Base-by-base conservation (phyloP, 1,140 invertebrate species). In the Bombus sylvicola region DNA sequence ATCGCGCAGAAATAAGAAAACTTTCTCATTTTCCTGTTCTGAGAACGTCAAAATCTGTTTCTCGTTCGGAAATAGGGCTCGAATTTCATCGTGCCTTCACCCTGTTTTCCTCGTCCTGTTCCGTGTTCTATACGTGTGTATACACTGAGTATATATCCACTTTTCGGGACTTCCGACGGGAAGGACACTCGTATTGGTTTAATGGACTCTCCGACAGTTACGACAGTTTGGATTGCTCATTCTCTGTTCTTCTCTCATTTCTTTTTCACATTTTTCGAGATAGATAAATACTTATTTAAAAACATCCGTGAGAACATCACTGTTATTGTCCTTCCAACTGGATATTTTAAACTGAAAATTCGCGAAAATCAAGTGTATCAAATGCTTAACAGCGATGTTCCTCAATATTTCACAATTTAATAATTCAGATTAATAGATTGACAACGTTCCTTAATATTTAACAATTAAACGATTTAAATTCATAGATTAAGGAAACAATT, bases 151-250 rank as follows among this genome's bases (percentile, higher is more conserved):
- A 53, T 53, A 53, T 53, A 81, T 92, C 88, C 86, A 78, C 85
- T 91, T 87, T 91, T 69, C 77, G 66, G 57, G 82, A 92, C 92
- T 92, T 92, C 90, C 92, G 92, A 89, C 88, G 88, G 91, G 90
- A 92, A 85, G 86, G 88, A 88, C 90, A 87, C 87, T 90, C 85
- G 47, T 78, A 75, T 77, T 71, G 57, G 43, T 53, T 92, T 92
- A 92, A 91, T 92, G 91, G 91, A 53, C 71, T 76, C 83, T 88
- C 80, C 69, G 73, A 43, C 80, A 87, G 75, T 72, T 85, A 66
- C 79, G 81, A 83, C 83, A 85, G 74, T 81, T 76, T 76, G 34
- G 37, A 85, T 85, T 71, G 82, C 53, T 79, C n/a, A 22, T 79
- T 12, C 18, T 73, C n/a, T n/a, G 0, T 43, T 18, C 69, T 12